These are phyloP conservation scores for Drosophila buzzatii DNA, from an alignment of 2,888 invertebrate species.

Conservation along the genomic window DNA sequence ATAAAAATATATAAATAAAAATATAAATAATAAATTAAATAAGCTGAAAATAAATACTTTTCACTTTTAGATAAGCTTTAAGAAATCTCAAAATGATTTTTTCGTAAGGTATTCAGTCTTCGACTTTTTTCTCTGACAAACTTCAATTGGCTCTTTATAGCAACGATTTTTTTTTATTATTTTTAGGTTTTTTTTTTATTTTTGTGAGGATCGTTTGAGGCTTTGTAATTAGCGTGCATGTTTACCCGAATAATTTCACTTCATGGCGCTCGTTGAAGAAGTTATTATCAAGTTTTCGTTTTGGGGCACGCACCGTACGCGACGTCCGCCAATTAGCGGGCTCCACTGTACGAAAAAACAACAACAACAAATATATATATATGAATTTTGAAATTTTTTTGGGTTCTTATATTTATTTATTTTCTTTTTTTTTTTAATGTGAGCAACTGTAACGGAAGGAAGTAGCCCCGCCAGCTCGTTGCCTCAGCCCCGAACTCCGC, in stretches of 20 bases:
- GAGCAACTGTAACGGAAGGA: conserved; percentile 75
- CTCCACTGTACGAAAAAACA: conserved; percentile 52
- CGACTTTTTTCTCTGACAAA: neutral
- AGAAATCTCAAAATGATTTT: neutral
- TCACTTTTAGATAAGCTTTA: no score
- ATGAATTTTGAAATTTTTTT: conserved; percentile 12
- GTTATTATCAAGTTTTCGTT: conserved; percentile 67
- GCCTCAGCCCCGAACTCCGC: conserved; percentile 1
- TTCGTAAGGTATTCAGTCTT: neutral
- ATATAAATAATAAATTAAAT: no score
- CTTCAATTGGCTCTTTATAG: neutral
- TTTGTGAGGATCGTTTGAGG: conserved; percentile 66
- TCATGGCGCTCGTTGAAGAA: conserved; percentile 80
- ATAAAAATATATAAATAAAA: no score
- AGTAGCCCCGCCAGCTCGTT: conserved; percentile 50
- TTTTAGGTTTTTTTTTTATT: conserved; percentile 14
- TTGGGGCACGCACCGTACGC: conserved; percentile 66
- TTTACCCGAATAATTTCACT: conserved; percentile 81
- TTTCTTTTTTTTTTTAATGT: conserved; percentile 16
- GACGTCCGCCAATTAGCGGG: conserved; percentile 79
- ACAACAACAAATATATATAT: neutral
- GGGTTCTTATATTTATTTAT: neutral
- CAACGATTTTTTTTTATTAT: conserved; percentile 2
- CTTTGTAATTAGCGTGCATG: conserved; percentile 80
- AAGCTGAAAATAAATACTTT: no score